Conservation (phyloP, 2,888 invertebrate species). For the Sepiola atlantica region DNA sequence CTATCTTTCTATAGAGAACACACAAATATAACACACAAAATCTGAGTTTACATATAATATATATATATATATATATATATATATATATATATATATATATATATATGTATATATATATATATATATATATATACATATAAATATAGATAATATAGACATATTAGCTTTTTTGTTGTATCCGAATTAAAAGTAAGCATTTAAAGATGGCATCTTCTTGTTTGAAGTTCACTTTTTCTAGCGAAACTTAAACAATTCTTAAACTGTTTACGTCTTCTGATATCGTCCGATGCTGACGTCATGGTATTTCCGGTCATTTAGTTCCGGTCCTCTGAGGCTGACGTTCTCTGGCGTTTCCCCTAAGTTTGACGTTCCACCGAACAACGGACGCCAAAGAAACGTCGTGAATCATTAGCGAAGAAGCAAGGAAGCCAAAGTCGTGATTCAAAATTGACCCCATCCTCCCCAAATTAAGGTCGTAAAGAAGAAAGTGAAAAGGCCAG, state of each 20-base stretch:
- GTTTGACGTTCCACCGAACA: background rate
- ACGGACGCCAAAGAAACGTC: background rate
- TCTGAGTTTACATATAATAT: too few relatives aligned
- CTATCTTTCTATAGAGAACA: too few relatives aligned
- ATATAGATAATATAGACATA: too few relatives aligned
- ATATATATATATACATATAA: too few relatives aligned
- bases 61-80: too few relatives aligned
- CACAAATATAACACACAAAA: too few relatives aligned
- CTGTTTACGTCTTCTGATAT: background rate
- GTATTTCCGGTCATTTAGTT: background rate
- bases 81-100: too few relatives aligned
- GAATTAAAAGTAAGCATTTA: too few relatives aligned
- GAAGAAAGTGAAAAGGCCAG: background rate
- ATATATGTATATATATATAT: too few relatives aligned
- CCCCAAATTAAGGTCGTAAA: background rate
- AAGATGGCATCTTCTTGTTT: background rate
- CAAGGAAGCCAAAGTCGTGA: background rate
- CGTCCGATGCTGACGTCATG: background rate
- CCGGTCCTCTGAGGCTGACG: background rate
- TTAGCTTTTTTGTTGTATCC: too few relatives aligned
- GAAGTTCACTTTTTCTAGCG: background rate
- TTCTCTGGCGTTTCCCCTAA: background rate
- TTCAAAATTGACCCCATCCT: background rate
- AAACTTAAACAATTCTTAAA: background rate
- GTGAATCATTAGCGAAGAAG: background rate